These are phyloP conservation scores for Parnassius orleans DNA, from an alignment of 2,888 invertebrate genomes.

Conservation along the genomic window DNA sequence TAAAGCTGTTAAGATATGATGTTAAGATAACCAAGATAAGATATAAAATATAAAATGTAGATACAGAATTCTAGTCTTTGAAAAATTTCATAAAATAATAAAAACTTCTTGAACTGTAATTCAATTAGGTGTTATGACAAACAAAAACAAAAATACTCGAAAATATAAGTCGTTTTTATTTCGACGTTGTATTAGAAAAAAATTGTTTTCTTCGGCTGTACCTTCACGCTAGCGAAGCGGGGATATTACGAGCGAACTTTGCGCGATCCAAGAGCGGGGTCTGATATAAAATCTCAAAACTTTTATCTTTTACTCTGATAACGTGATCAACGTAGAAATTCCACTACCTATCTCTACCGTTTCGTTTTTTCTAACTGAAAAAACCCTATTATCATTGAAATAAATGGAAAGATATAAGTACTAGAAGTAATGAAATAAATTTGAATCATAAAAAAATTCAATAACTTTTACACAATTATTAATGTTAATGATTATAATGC, in stretches of 20 bases:
- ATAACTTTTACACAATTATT: no score
- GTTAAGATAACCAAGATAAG: no score
- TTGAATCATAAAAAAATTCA: no score
- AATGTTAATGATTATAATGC: slow-evolving; percentile 12
- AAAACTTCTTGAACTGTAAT: no score
- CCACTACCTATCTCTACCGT: slow-evolving; percentile 1
- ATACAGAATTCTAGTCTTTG: no score
- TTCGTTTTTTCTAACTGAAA: not conserved
- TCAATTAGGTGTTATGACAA: not conserved
- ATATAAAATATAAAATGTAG: no score
- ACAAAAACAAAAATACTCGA: not conserved
- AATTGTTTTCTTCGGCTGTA: slow-evolving; percentile 24
- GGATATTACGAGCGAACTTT: slow-evolving; percentile 62
- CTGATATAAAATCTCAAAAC: slow-evolving; percentile 70
- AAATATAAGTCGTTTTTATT: slow-evolving; percentile 11
- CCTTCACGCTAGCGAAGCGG: slow-evolving; percentile 27
- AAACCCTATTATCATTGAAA: slow-evolving; percentile 4
- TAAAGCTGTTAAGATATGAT: no score
- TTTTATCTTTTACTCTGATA: slow-evolving; percentile 68
- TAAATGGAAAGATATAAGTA: not conserved
- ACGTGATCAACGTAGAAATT: slow-evolving; percentile 46
- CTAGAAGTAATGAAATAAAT: not conserved
- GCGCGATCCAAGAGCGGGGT: slow-evolving; percentile 47
- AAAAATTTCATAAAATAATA: no score
- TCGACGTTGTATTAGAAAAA: slow-evolving; percentile 27